A percentile compares a stretch with the other conserved stretches of the same genome.
Conservation (phyloP, 2,888 invertebrate species). For the Cataglyphis livida region DNA sequence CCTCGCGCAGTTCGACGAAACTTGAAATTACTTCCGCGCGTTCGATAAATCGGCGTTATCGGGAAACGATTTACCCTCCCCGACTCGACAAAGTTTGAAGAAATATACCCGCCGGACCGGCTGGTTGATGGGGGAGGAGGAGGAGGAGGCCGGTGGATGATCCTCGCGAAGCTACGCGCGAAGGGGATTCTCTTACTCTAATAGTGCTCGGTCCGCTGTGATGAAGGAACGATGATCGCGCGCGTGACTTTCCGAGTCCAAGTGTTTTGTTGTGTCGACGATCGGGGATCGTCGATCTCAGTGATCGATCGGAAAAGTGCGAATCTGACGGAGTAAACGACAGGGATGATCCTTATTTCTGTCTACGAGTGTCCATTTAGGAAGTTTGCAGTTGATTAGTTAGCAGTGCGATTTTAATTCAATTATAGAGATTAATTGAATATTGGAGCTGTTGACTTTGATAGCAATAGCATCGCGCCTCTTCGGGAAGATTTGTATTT, state of each 20-base stretch:
- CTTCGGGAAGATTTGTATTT: neutral
- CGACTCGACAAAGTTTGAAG: slow-evolving; percentile 46
- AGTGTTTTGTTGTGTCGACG: slow-evolving; percentile 50
- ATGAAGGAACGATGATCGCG: slow-evolving; percentile 44
- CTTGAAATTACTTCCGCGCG: slow-evolving; percentile 62
- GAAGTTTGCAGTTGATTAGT: neutral
- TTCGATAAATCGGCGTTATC: slow-evolving; percentile 61
- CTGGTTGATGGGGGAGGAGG: slow-evolving; percentile 19
- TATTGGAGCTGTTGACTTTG: slow-evolving; percentile 23
- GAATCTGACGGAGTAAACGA: slow-evolving; percentile 17
- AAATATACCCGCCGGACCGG: slow-evolving; percentile 34
- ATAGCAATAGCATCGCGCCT: neutral
- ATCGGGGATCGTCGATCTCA: slow-evolving; percentile 19
- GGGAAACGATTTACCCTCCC: slow-evolving; percentile 59
- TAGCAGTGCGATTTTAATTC: slow-evolving; percentile 22
- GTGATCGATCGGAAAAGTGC: slow-evolving; percentile 46
- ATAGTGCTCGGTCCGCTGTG: slow-evolving; percentile 20
- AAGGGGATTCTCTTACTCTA: slow-evolving; percentile 17
- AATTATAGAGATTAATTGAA: slow-evolving; percentile 19
- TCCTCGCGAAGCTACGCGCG: slow-evolving; percentile 29
- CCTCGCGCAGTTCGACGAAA: slow-evolving; percentile 38
- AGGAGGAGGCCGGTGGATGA: neutral
- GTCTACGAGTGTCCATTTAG: slow-evolving; percentile 10
- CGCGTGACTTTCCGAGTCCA: neutral
- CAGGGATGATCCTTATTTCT: neutral